phyloP scores from a whole-genome alignment of 2,113 vertebrate species.

The Thinocorus orbignyianus region DNA sequence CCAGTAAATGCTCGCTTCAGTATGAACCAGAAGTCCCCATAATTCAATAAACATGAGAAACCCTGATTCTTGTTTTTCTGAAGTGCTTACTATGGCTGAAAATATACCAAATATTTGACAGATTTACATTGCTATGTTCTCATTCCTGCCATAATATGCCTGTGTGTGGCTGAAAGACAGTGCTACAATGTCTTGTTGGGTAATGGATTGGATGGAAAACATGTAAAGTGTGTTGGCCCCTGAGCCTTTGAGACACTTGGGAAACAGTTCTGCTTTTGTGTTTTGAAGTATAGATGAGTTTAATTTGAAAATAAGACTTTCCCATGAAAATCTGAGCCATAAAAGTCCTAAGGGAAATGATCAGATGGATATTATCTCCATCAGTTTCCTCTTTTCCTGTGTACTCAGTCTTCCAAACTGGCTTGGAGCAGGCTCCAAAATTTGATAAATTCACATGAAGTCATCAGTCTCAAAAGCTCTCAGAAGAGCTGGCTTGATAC shows the following conservation, averaged over 20 bases:
- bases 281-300: neutral
- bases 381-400: neutral
- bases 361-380: slow-evolving; percentile 37
- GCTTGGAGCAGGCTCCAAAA: slow-evolving; percentile 2
- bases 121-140: neutral
- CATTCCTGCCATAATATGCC: neutral
- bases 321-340: slow-evolving; percentile 31
- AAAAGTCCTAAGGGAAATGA: slow-evolving; percentile 24
- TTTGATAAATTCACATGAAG: slow-evolving; percentile 45
- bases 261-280: neutral
- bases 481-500: neutral
- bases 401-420: neutral
- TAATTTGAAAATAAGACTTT: slow-evolving; percentile 45
- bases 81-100: neutral
- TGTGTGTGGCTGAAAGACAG: neutral
- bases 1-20: neutral
- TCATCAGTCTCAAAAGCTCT: neutral
- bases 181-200: neutral
- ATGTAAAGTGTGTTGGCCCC: neutral
- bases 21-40: neutral
- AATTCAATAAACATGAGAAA: neutral
- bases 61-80: neutral
- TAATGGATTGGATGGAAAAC: neutral
- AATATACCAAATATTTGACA: neutral
- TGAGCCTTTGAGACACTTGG: neutral